These are phyloP conservation scores for Anadara kagoshimensis DNA, from an alignment of 1,140 invertebrate species.

Conservation along the genomic window DNA sequence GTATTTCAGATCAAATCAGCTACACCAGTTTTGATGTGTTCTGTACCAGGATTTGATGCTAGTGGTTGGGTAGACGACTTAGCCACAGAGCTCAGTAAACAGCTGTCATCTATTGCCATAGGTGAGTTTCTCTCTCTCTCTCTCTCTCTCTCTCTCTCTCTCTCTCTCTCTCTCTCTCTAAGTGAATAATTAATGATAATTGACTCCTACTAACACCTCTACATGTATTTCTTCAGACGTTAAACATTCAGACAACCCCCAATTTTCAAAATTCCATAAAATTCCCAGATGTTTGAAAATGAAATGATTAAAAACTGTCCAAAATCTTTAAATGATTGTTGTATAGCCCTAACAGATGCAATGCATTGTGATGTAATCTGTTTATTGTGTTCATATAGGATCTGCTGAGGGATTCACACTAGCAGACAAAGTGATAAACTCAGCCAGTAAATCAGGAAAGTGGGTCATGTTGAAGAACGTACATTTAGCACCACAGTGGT, in stretches of 20 bases:
- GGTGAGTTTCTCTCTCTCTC: conserved; percentile 75
- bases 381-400: conserved; percentile 53
- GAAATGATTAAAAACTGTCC: too few species aligned
- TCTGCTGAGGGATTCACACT: conserved; percentile 99
- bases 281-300: too few species aligned
- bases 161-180: too few species aligned
- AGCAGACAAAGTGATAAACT: conserved; percentile 97
- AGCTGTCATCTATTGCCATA: conserved; percentile 97
- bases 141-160: too few species aligned
- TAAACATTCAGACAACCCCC: too few species aligned
- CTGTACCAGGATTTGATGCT: conserved; percentile 98
- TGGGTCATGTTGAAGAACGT: conserved; percentile 99
- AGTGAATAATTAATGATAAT: too few species aligned
- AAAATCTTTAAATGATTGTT: too few species aligned
- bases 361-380: too few species aligned
- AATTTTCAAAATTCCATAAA: too few species aligned
- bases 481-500: conserved; percentile 98
- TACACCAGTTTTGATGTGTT: conserved; percentile 96
- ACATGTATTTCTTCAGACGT: too few species aligned
- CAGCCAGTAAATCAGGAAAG: conserved; percentile 95
- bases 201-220: too few species aligned
- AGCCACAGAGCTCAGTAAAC: conserved; percentile 94
- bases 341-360: too few species aligned
- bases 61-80: conserved; percentile 97
- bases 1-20: conserved; percentile 81